Evolutionary conservation across 1,140 invertebrate species (phyloP).

Genomic region (Drosophila tsacasi): DNA sequence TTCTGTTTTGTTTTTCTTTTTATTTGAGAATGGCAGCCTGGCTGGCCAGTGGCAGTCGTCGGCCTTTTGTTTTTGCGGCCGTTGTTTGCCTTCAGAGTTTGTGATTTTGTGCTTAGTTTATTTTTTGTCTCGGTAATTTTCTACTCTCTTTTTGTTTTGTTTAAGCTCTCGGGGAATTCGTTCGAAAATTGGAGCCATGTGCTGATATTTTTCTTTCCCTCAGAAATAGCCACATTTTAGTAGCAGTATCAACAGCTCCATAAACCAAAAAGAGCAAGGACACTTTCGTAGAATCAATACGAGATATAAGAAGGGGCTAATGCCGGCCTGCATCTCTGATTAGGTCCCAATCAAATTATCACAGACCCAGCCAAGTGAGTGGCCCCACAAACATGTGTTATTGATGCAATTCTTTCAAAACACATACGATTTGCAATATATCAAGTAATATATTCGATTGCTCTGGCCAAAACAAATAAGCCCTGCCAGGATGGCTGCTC

Average conservation of each 20-base stretch:
- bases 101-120: slow-evolving; percentile 37
- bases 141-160: slow-evolving; percentile 4
- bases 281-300: slow-evolving; percentile 4
- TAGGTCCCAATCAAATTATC: slow-evolving; percentile 47
- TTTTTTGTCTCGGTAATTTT: slow-evolving; percentile 8
- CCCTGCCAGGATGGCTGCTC: slow-evolving; percentile 25
- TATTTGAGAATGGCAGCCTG: neutral
- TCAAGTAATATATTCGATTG: slow-evolving; percentile 55
- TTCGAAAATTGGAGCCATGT: slow-evolving; percentile 31
- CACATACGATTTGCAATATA: slow-evolving; percentile 50
- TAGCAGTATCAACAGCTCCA: slow-evolving; percentile 34
- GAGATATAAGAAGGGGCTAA: slow-evolving; percentile 5
- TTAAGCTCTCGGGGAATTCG: slow-evolving; percentile 42
- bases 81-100: slow-evolving; percentile 29
- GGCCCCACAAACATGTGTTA: slow-evolving; percentile 57
- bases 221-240: slow-evolving; percentile 28
- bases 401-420: slow-evolving; percentile 65
- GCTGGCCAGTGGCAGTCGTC: slow-evolving; percentile 2
- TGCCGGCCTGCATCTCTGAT: slow-evolving; percentile 18
- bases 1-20: slow-evolving; percentile 7
- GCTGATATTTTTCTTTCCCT: slow-evolving; percentile 4
- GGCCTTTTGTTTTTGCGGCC: slow-evolving; percentile 15
- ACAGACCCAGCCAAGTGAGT: slow-evolving; percentile 21
- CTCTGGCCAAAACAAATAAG: slow-evolving; percentile 62
- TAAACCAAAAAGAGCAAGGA: slow-evolving; percentile 33